These are phyloP conservation scores for Chionomys nivalis DNA, from an alignment of 2,113 vertebrate genomes.

Conservation along the genomic window DNA sequence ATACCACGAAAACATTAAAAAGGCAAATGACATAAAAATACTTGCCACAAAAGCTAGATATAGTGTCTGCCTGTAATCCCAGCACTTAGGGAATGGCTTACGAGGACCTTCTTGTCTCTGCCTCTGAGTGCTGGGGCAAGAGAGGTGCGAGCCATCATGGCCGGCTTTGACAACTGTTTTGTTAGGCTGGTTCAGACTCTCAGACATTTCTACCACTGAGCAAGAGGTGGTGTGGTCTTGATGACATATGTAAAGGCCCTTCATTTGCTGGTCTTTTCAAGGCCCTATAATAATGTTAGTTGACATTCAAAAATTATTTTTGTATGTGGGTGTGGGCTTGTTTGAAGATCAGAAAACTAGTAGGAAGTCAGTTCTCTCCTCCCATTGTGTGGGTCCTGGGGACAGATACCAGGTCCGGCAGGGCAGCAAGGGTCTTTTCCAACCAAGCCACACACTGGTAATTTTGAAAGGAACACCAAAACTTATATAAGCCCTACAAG, in stretches of 20 bases:
- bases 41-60: background rate
- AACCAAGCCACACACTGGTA: background rate
- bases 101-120: background rate
- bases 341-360: background rate
- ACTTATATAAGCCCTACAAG: slow-evolving; percentile 19
- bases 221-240: background rate
- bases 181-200: background rate
- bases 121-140: background rate
- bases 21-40: background rate
- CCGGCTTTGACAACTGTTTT: slow-evolving; percentile 9
- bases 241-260: background rate
- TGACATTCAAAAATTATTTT: background rate
- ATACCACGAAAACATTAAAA: background rate
- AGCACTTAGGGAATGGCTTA: background rate
- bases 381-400: too few relatives aligned
- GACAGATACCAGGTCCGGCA: too few relatives aligned
- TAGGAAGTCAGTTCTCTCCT: background rate
- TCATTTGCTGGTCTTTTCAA: background rate
- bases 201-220: background rate
- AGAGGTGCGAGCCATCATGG: too few relatives aligned
- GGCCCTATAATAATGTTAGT: background rate
- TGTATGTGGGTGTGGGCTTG: background rate
- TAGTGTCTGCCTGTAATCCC: background rate
- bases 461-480: slow-evolving; percentile 29
- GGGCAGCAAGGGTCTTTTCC: background rate